Conservation (phyloP, 2,113 vertebrate species). For the Rhynchomys soricoides region DNA sequence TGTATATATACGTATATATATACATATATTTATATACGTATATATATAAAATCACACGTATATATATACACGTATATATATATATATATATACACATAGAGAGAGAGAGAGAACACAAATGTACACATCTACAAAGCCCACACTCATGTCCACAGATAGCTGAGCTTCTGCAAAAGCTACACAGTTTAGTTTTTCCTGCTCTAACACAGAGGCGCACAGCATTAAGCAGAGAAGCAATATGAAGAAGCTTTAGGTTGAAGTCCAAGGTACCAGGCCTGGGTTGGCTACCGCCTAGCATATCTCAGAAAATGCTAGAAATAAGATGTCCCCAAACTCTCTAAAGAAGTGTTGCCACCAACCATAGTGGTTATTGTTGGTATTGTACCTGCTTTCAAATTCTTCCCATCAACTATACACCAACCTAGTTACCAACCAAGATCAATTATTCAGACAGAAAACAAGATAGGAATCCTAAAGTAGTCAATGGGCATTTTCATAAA, state of each 20-base stretch:
- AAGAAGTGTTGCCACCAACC: too few species aligned
- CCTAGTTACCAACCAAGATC: background rate
- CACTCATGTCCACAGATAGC: background rate
- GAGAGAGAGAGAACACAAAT: background rate
- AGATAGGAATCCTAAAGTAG: background rate
- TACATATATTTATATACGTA: too few species aligned
- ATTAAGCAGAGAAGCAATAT: background rate
- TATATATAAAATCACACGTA: too few species aligned
- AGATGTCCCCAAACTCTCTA: background rate
- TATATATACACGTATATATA: too few species aligned
- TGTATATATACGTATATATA: too few species aligned
- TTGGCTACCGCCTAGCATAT: background rate
- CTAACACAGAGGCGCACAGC: background rate
- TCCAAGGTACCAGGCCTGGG: background rate
- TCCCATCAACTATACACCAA: background rate
- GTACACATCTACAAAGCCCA: background rate
- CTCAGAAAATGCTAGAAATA: background rate
- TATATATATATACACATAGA: too few species aligned
- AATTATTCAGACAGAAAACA: background rate
- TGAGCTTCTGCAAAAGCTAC: background rate
- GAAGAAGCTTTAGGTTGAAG: background rate
- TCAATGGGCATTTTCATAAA: background rate
- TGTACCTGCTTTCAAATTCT: background rate
- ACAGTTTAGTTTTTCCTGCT: background rate
- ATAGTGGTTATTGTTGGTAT: background rate